Conservation (phyloP, 2,113 vertebrate species). For the Clupea harengus region DNA sequence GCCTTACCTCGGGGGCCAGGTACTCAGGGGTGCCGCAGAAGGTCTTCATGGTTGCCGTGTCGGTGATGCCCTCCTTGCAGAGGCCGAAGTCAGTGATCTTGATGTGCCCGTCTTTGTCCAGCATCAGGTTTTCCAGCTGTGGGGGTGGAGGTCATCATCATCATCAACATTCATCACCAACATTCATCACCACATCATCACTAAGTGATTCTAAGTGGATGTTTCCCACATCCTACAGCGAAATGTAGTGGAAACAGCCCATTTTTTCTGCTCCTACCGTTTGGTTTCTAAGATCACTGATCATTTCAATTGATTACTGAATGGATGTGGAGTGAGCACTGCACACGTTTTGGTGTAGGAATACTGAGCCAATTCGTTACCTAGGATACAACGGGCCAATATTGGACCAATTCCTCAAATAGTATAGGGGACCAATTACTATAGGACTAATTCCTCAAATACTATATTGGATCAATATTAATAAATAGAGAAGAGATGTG, state of each 20-base stretch:
- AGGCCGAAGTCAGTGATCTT: conserved; percentile 98
- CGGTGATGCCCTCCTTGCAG: conserved; percentile 97
- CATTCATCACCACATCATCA: not conserved
- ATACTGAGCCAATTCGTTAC: not conserved
- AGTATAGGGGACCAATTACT: no score
- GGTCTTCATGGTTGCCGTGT: conserved; percentile 96
- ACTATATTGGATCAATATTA: no score
- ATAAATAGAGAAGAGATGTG: no score
- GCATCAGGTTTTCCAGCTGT: conserved; percentile 96
- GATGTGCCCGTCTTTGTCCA: conserved; percentile 83
- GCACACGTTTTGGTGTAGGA: not conserved
- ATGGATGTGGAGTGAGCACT: not conserved
- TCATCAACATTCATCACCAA: not conserved
- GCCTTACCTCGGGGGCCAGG: conserved; percentile 87
- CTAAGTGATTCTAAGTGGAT: no score
- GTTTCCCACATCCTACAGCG: not conserved
- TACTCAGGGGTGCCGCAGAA: conserved; percentile 97
- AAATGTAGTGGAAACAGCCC: not conserved
- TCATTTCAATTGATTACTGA: not conserved
- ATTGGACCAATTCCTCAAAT: no score
- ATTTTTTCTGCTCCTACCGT: no score
- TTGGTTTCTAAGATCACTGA: not conserved
- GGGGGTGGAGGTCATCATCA: not conserved
- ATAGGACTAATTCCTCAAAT: no score
- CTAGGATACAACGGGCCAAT: not conserved